Evolutionary conservation across 2,888 invertebrate genomes (phyloP).

Genomic region (Zaprionus bogoriensis): DNA sequence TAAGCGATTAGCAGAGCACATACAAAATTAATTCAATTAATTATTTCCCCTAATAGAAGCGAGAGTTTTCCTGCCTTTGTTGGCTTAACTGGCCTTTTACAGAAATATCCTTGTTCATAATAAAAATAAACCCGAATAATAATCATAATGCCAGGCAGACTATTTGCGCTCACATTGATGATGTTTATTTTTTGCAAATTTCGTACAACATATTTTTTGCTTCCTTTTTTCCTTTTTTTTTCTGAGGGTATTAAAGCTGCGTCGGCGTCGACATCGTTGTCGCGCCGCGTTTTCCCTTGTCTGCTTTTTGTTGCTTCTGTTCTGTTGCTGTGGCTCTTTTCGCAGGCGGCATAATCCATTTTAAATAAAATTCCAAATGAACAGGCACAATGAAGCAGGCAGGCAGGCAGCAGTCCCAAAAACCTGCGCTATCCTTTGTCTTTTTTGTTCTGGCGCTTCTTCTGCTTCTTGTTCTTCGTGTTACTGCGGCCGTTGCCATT

Average conservation of each 20-base stretch:
- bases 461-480: slow-evolving; percentile 35
- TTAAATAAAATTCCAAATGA: slow-evolving; percentile 76
- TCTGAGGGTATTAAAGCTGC: slow-evolving; percentile 40
- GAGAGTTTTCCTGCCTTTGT: no score
- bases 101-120: neutral
- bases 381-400: slow-evolving; percentile 65
- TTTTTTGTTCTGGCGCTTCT: neutral
- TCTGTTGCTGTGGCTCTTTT: slow-evolving; percentile 15
- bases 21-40: neutral
- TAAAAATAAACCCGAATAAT: neutral
- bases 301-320: slow-evolving; percentile 10
- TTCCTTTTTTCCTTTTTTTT: neutral
- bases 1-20: neutral
- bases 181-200: slow-evolving; percentile 23
- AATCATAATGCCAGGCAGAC: neutral
- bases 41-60: neutral
- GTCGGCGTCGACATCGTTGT: neutral
- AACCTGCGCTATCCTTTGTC: slow-evolving; percentile 41
- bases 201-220: slow-evolving; percentile 31
- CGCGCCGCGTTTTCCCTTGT: slow-evolving; percentile 26
- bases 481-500: slow-evolving; percentile 51
- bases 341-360: slow-evolving; percentile 68
- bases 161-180: neutral
- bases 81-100: no score
- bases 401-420: slow-evolving; percentile 29